Conservation (phyloP, 2,113 vertebrate species). For the Orycteropus afer region DNA sequence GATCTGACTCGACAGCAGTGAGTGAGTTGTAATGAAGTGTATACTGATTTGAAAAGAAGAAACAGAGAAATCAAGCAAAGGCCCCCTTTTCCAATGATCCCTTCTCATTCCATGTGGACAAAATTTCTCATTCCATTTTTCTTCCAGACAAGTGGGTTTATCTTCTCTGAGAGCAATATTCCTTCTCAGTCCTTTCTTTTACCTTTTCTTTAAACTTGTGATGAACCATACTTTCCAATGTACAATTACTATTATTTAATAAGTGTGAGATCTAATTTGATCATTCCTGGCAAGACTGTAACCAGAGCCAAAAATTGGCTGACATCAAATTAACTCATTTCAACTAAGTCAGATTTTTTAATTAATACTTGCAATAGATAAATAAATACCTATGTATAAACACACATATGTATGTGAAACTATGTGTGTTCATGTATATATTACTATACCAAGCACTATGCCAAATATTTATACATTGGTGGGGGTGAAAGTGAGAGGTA, state of each 20-base stretch:
- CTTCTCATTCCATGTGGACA: too few species aligned
- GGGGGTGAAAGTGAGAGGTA: background rate
- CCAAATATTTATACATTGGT: background rate
- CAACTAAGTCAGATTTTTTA: background rate
- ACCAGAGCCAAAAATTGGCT: background rate
- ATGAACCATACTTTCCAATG: background rate
- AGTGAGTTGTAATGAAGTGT: background rate
- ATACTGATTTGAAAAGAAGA: background rate
- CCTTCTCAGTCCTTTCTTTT: background rate
- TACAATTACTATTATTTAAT: background rate
- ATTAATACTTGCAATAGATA: constrained; percentile 7
- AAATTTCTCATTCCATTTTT: background rate
- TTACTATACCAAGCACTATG: background rate
- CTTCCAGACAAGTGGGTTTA: background rate
- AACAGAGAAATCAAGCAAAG: background rate
- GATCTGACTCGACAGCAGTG: too few species aligned
- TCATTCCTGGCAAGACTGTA: background rate
- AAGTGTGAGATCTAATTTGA: background rate
- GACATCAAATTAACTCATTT: background rate
- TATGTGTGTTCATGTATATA: background rate
- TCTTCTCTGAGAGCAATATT: background rate
- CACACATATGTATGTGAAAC: background rate
- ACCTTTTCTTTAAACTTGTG: background rate
- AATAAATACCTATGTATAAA: background rate
- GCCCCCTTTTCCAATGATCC: background rate